These are phyloP conservation scores for Formica selysi DNA, from an alignment of 1,140 invertebrate species.

Conservation along the genomic window DNA sequence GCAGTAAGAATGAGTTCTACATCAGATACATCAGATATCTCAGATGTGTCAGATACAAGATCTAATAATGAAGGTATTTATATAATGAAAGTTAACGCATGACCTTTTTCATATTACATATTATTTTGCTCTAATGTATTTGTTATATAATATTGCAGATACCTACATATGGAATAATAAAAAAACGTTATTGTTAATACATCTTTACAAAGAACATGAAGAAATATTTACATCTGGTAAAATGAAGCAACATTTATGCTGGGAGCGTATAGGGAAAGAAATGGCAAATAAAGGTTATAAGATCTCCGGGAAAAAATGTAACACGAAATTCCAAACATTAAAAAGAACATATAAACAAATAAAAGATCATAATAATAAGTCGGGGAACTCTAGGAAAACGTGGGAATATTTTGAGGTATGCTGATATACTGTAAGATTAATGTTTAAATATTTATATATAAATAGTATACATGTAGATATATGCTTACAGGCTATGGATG, in stretches of 20 bases:
- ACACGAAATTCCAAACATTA: background rate
- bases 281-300: background rate
- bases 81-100: background rate
- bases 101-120: background rate
- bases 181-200: slow-evolving; percentile 3
- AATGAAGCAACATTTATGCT: background rate
- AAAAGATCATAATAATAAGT: background rate
- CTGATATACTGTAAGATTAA: too few species aligned
- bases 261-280: background rate
- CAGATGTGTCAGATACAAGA: background rate
- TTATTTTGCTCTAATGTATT: background rate
- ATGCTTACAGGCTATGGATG: background rate
- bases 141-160: background rate
- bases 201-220: background rate
- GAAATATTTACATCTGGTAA: slow-evolving; percentile 1
- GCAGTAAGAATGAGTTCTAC: background rate
- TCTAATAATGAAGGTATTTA: background rate
- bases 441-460: too few species aligned
- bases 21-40: background rate
- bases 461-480: too few species aligned
- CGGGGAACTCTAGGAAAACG: background rate
- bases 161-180: background rate
- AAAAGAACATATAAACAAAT: slow-evolving; percentile 12
- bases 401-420: background rate
- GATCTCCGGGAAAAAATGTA: background rate